phyloP scores from a whole-genome alignment of 2,888 invertebrate species.

The Phalera bucephala region DNA sequence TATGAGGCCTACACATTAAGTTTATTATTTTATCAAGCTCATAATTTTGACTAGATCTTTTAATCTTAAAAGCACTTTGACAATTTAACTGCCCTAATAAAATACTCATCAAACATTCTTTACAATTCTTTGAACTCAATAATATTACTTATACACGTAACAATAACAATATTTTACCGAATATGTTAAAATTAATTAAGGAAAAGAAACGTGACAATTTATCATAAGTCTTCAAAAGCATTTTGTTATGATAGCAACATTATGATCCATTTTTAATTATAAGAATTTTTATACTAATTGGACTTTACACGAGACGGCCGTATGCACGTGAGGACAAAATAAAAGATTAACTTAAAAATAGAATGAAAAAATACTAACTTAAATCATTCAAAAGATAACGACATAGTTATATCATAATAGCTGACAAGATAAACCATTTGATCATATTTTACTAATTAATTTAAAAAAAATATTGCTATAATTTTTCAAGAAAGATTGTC shows the following conservation, averaged over 20 bases:
- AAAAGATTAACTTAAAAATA: too few relatives aligned
- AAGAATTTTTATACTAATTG: constrained; percentile 34
- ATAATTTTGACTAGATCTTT: too few relatives aligned
- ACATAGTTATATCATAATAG: too few relatives aligned
- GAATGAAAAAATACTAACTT: too few relatives aligned
- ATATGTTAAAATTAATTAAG: constrained; percentile 11
- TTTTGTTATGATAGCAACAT: constrained; percentile 16
- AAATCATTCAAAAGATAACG: too few relatives aligned
- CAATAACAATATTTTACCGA: background rate
- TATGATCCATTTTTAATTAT: constrained; percentile 31
- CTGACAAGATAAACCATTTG: too few relatives aligned
- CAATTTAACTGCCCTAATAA: constrained; percentile 7
- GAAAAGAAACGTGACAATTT: constrained; percentile 24
- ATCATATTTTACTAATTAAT: too few relatives aligned
- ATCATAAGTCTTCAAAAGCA: constrained; percentile 13
- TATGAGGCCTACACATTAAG: too few relatives aligned
- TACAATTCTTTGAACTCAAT: background rate
- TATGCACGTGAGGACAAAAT: constrained; percentile 25
- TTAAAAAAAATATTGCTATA: too few relatives aligned
- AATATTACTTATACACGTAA: background rate
- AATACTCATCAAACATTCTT: background rate
- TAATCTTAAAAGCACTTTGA: too few relatives aligned
- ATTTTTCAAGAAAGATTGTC: too few relatives aligned
- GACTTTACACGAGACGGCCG: constrained; percentile 19
- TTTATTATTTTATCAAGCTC: too few relatives aligned